Conservation (phyloP, 1,140 invertebrate species). For the Atta texana region DNA sequence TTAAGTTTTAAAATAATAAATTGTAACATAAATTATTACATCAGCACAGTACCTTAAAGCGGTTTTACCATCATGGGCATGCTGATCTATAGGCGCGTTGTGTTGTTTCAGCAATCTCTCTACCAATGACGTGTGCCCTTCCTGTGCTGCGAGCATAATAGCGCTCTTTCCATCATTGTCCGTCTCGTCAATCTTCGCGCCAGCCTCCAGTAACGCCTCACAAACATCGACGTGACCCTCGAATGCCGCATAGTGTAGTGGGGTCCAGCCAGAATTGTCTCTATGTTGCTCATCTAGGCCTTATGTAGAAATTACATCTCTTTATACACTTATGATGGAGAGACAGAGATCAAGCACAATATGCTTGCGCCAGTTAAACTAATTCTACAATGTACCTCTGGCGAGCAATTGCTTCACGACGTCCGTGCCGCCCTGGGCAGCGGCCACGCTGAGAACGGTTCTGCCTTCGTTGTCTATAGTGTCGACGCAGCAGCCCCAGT, state of each 20-base stretch:
- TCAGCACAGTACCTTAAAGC: conserved; percentile 90
- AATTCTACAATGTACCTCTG: conserved; percentile 86
- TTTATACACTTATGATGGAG: neutral
- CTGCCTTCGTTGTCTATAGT: conserved; percentile 96
- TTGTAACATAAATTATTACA: neutral
- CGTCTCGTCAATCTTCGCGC: conserved; percentile 95
- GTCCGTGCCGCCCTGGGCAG: conserved; percentile 93
- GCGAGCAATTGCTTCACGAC: conserved; percentile 96
- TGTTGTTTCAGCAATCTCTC: conserved; percentile 91
- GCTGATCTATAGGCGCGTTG: conserved; percentile 94
- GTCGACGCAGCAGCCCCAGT: conserved; percentile 96
- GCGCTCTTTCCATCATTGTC: conserved; percentile 98
- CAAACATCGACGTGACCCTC: conserved; percentile 96
- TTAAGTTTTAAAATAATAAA: conserved; percentile 34
- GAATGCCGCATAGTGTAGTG: conserved; percentile 96
- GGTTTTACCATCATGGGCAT: conserved; percentile 97
- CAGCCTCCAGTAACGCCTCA: conserved; percentile 95
- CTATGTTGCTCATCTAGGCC: conserved; percentile 96
- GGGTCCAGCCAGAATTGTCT: conserved; percentile 97
- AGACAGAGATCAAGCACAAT: neutral
- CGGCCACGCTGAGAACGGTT: conserved; percentile 94
- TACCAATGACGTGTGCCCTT: conserved; percentile 92
- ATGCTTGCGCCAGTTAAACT: conserved; percentile 5
- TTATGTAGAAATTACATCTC: conserved; percentile 66
- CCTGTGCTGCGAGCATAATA: conserved; percentile 95